A percentile compares a stretch with the other conserved stretches of the same genome.
These are phyloP conservation scores for Oryzias javanicus DNA, from an alignment of 2,113 vertebrate species.

Conservation along the genomic window DNA sequence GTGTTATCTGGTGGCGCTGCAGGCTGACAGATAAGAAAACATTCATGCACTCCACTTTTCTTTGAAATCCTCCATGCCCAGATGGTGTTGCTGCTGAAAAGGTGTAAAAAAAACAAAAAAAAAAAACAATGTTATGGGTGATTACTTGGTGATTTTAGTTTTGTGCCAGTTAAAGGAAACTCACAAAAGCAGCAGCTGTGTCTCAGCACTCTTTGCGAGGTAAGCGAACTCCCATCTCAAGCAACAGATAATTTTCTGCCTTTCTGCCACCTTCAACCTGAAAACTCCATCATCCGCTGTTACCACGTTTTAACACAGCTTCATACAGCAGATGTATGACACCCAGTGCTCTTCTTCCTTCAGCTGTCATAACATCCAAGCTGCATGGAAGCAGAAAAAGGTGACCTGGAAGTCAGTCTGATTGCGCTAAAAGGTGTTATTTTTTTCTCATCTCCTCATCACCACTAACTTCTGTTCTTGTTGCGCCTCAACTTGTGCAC, in stretches of 20 bases:
- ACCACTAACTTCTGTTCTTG: neutral
- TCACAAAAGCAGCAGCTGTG: neutral
- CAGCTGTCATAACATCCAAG: neutral
- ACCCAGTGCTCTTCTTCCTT: neutral
- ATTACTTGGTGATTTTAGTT: slow-evolving; percentile 5
- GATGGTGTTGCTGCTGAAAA: neutral
- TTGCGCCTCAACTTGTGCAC: too few relatives aligned
- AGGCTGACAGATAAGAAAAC: slow-evolving; percentile 37
- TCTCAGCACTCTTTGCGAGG: neutral
- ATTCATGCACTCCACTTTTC: slow-evolving; percentile 12
- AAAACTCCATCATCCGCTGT: too few relatives aligned
- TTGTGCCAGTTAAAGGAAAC: neutral
- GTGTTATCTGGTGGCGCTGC: slow-evolving; percentile 30
- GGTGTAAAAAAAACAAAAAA: slow-evolving; percentile 7
- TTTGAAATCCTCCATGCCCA: slow-evolving; percentile 4
- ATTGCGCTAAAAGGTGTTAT: neutral
- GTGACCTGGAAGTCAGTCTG: neutral
- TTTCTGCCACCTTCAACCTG: neutral
- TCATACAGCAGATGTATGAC: neutral
- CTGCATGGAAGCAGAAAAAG: neutral
- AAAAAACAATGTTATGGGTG: neutral
- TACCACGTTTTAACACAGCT: neutral
- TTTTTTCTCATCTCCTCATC: neutral
- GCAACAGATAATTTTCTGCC: too few relatives aligned
- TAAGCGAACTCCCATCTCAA: neutral